These are phyloP conservation scores for Melanotus villosus DNA, from an alignment of 2,888 invertebrate species.

Conservation along the genomic window DNA sequence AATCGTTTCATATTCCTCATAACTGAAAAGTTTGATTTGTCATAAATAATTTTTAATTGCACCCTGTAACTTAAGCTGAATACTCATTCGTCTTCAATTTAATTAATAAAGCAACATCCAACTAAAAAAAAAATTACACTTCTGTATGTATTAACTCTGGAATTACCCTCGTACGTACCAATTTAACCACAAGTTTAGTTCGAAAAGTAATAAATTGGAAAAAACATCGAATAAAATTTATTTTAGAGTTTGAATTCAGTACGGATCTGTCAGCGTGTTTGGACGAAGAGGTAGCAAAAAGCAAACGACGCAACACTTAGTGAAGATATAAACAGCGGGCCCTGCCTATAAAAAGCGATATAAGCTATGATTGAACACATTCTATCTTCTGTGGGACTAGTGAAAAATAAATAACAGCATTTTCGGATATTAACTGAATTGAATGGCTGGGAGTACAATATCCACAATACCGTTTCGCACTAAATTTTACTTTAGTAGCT, in stretches of 20 bases:
- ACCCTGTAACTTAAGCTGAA: no score
- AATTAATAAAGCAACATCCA: no score
- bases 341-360: conserved; percentile 47
- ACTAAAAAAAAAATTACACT: no score
- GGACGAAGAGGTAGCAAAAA: conserved; percentile 42
- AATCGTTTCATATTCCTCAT: no score
- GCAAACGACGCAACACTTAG: conserved; percentile 48
- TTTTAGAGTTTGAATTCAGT: neutral
- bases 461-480: conserved; percentile 19
- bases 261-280: conserved; percentile 40
- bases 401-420: conserved; percentile 48
- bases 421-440: conserved; percentile 44
- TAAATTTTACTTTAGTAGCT: conserved; percentile 31
- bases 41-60: no score
- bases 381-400: conserved; percentile 45
- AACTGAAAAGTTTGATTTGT: no score
- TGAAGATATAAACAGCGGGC: conserved; percentile 48
- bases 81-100: no score
- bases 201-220: no score
- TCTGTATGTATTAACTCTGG: no score
- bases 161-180: no score
- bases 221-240: no score
- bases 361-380: conserved; percentile 49
- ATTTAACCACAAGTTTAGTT: no score
- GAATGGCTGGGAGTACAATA: conserved; percentile 34